Evolutionary conservation across 2,797 vertebrate species (phyloP).

Genomic region (Triplophysa bombifrons): DNA sequence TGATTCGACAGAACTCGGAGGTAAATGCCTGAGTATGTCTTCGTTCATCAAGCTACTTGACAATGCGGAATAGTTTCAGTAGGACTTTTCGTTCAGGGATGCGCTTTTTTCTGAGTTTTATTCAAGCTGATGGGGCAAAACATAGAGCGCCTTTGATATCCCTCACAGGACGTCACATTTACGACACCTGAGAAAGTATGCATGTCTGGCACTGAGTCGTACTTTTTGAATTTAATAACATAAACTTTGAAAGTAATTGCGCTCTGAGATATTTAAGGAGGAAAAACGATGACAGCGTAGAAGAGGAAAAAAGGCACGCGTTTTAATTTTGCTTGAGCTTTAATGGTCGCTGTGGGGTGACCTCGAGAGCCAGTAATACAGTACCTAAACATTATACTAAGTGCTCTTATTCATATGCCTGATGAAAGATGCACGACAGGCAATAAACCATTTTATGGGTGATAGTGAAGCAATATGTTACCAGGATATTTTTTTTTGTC

Average conservation of each 20-base stretch:
- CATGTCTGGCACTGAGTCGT: conserved; percentile 62
- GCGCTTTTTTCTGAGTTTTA: conserved; percentile 41
- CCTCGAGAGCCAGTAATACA: conserved; percentile 67
- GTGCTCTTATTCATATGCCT: conserved; percentile 66
- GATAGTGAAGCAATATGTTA: conserved; percentile 72
- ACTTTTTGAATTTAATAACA: conserved; percentile 71
- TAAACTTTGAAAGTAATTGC: conserved; percentile 75
- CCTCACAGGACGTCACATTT: conserved; percentile 67
- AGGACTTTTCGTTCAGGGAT: conserved; percentile 26
- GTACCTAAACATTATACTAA: conserved; percentile 74
- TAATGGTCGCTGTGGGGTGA: conserved; percentile 71
- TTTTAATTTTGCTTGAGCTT: conserved; percentile 73
- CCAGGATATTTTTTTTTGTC: conserved; percentile 60
- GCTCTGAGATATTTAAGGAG: conserved; percentile 68
- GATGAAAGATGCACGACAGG: conserved; percentile 64
- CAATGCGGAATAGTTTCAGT: conserved; percentile 17
- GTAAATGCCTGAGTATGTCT: neutral
- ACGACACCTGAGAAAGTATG: conserved; percentile 56
- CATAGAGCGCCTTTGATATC: conserved; percentile 52
- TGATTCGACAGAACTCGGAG: conserved; percentile 19
- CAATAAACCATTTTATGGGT: conserved; percentile 71
- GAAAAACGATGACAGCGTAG: conserved; percentile 27
- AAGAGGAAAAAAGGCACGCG: conserved; percentile 57
- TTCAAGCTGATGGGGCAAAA: conserved; percentile 57
- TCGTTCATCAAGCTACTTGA: conserved; percentile 25